Base-by-base conservation (phyloP, 2,888 invertebrate species). In the Cosmia pyralina region DNA sequence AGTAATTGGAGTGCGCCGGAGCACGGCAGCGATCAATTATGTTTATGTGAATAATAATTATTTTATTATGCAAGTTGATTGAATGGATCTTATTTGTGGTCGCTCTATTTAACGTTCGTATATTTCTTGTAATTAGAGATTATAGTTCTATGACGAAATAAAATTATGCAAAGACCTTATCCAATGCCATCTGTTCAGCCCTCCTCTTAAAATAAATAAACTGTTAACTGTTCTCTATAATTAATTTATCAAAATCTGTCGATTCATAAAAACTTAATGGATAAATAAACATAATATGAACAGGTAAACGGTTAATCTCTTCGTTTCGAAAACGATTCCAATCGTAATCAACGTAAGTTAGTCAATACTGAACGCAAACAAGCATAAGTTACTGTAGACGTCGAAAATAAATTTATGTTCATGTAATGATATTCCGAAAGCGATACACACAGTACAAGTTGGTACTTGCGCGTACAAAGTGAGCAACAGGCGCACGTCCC, bases 361-460 rank as follows among this genome's bases (percentile, higher is more conserved):
- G 75, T 76, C 76, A 83, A 80, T 77, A 81, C 76, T 67, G 76
- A 82, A 72, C 76, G 81, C 84, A 89, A 88, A 90, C 88, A 90
- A 78, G 84, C 84, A 89, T 90, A 89, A 89, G 84, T 90, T 85
- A 83, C 81, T 82, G 85, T 80, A 78, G 82, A 84, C 81, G 87
- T 88, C 85, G 77, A 86, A 87, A 84, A 86, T 86, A 87, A 90
- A 90, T 89, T 89, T 88, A 90, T 89, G 86, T 84, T 84, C 85
- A 79, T 88, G 88, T 91, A 89, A 89, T 90, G 89, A 88, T 91
- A 90, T 90, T 89, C 88, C 79, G 79, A 89, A 87, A 90, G 81
- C 87, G 87, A 85, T 82, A 81, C 86, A 77, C 72, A 77, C 71
- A 72, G 79, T 79, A 79, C 79, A 70, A 74, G 81, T 79, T 79